A percentile compares a stretch with the other conserved stretches of the same genome.
These are phyloP conservation scores for Zosterops japonicus DNA, from an alignment of 2,113 vertebrate genomes.

Conservation along the genomic window DNA sequence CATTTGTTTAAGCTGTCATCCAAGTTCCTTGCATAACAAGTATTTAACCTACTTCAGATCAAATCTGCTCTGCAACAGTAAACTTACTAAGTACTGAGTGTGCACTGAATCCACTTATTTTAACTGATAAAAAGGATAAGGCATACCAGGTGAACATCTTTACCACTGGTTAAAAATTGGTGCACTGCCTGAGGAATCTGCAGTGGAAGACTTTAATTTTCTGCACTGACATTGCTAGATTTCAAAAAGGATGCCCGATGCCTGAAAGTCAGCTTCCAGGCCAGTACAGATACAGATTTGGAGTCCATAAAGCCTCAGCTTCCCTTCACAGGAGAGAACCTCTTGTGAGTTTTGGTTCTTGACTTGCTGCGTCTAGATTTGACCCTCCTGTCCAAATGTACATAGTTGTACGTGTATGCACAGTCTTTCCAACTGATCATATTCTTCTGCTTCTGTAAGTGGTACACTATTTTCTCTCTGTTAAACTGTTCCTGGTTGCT, in stretches of 20 bases:
- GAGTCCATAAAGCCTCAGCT: not conserved
- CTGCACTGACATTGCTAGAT: not conserved
- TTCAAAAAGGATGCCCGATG: not conserved
- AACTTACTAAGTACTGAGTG: not conserved
- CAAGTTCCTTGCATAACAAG: not conserved
- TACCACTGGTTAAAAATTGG: not conserved
- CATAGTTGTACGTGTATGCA: fast-evolving
- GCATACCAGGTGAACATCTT: not conserved
- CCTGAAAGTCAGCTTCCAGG: not conserved
- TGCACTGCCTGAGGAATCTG: not conserved
- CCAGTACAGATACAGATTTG: no score
- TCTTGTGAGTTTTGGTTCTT: not conserved
- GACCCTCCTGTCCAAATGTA: not conserved
- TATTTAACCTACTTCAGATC: not conserved
- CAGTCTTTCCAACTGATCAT: not conserved
- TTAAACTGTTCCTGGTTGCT: not conserved
- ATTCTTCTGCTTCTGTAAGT: not conserved
- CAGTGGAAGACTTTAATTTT: not conserved
- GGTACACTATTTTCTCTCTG: not conserved
- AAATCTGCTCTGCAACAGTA: not conserved
- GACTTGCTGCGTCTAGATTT: not conserved
- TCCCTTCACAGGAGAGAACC: not conserved
- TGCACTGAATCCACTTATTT: not conserved
- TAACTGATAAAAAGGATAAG: not conserved
- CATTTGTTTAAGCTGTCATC: not conserved